phyloP scores from a whole-genome alignment of 2,888 invertebrate genomes.

The Argyresthia goedartella region DNA sequence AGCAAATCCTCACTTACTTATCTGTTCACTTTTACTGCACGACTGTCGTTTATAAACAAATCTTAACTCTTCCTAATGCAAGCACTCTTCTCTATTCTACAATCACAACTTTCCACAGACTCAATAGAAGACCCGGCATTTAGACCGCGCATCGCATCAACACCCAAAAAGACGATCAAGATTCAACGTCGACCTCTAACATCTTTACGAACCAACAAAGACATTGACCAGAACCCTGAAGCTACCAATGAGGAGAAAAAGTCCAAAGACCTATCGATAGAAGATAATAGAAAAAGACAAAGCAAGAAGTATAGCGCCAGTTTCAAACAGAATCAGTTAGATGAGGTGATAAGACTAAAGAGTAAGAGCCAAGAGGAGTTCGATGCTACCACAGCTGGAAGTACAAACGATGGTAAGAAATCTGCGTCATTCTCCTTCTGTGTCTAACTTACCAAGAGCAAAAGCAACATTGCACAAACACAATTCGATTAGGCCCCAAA shows the following conservation, averaged over 20 bases:
- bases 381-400: conserved; percentile 34
- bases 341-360: conserved; percentile 35
- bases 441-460: neutral
- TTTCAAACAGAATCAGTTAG: conserved; percentile 52
- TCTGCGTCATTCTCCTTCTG: neutral
- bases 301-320: conserved; percentile 60
- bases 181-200: conserved; percentile 45
- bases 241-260: conserved; percentile 32
- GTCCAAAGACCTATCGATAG: conserved; percentile 14
- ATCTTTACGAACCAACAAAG: conserved; percentile 33
- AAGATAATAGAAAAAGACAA: conserved; percentile 54
- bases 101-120: conserved; percentile 21
- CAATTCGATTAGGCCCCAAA: neutral
- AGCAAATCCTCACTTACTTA: too few species aligned
- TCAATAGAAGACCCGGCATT: conserved; percentile 45
- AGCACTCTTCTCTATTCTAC: too few species aligned
- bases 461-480: neutral
- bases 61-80: too few species aligned
- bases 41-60: too few species aligned
- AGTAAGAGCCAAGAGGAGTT: conserved; percentile 26
- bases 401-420: conserved; percentile 33
- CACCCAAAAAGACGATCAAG: conserved; percentile 28
- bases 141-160: conserved; percentile 18
- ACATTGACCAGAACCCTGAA: conserved; percentile 52
- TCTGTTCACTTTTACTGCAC: too few species aligned